Evolutionary conservation across 2,888 invertebrate species (phyloP), one percentile per base, ranked within the genome.

Genomic region (Operophtera brumata): DNA sequence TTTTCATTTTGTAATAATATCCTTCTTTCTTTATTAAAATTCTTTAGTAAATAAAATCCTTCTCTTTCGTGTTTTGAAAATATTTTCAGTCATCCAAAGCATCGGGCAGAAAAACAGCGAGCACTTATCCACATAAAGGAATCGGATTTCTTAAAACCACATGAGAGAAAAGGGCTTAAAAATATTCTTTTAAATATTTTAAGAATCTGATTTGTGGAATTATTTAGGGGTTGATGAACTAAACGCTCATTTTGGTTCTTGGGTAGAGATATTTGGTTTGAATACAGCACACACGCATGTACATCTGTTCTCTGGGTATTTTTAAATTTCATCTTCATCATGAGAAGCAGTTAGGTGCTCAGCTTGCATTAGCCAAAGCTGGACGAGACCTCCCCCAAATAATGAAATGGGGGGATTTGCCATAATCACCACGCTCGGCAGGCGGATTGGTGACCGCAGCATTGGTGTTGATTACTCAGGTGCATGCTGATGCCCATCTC

Each of bases 151-250:
- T 30, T 30, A 20, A 51, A 47, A 51, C 70, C 55, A 58, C 62
- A 54, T 41, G 59, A 59, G 66, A 66, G 61, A 67, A 69, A 69
- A 68, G 47, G 54, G 44, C 40, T 10, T 14, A 32, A 41, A 55
- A 54, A 51, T 64, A 63, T 66, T 72, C 70, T 70, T 71, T 76
- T 72, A 67, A 70, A 68, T 69, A 62, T 57, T 66, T 66, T 65
- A 65, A 67, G 69, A 72, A 63, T 71, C 67, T 64, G 39, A 44
- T 59, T 53, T 54, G 13, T 13, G 41, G 57, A 53, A 57, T 12
- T 57, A 53, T 53, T 59, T 57, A 46, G 48, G 55, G 62, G 59
- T 58, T 59, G 59, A 64, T 65, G 64, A 59, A 51, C 61, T 44
- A 25, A 50, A 13, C 44, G n/a, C n/a, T 45, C 51, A 49, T 57